Evolutionary conservation across 2,113 vertebrate species (phyloP), one percentile per base, ranked within the genome.

Genomic region (Butorides virescens): DNA sequence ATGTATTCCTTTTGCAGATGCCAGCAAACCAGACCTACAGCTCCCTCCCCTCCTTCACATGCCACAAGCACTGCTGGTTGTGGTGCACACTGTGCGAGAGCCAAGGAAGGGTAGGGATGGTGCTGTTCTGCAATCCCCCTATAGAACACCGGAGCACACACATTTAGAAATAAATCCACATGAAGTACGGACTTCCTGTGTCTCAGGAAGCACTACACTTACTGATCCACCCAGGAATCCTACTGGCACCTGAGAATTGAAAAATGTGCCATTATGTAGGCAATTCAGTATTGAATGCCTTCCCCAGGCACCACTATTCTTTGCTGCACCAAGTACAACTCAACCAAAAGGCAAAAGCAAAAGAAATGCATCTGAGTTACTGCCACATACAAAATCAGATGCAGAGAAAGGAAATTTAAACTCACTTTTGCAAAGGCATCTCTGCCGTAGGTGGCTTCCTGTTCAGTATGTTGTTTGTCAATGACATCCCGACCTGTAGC

Each of bases 351-450:
- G 34, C 39, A 25, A 19, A 70, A 85, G 63, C 80, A 26, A 32
- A 47, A 88, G 53, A 11, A n/a, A 10, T 0, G 36, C 4, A 0
- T 3, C 4, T 3, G 52, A 37, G 42, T 29, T 23, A 13, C 9
- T 7, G 46, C 8, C 56, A 11, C 42, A 2, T 10, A 47, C 15
- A 4, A n/a, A 29, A 13, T 3, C 4, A 22, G 22, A 5, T 15
- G 49, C 46, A 18, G 15, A 50, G 26, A 7, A 20, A 53, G 22
- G 50, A 27, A 15, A 21, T 37, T 8, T 12, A 17, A 5, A 26
- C 96, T 88, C 92, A 99, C 99, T 98, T 99, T 99, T 29, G 99
- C 99, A 2, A 99, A 98, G 39, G 99, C 99, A 2, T 99, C 99
- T 22, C 99, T 98, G 27, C 99, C 99, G 0, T 99, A 99, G 97